These are phyloP conservation scores for Leistus spinibarbis DNA, from an alignment of 2,888 invertebrate genomes.

Conservation along the genomic window DNA sequence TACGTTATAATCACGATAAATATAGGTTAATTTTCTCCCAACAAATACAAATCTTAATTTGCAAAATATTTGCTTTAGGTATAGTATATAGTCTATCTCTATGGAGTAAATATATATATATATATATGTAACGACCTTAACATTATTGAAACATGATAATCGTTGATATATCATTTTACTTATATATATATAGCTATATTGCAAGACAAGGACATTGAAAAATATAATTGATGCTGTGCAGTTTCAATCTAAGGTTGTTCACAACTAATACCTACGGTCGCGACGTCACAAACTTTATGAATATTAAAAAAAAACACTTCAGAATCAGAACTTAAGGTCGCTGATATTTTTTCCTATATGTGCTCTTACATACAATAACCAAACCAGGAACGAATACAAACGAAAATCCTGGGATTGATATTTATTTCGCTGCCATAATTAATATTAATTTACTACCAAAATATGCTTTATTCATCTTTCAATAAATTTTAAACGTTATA, in stretches of 20 bases:
- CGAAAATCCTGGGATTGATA: too few relatives aligned
- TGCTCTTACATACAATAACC: not conserved
- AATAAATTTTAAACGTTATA: too few relatives aligned
- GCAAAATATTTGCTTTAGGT: too few relatives aligned
- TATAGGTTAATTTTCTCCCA: too few relatives aligned
- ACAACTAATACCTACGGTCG: not conserved
- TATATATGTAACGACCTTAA: not conserved
- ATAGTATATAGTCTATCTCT: not conserved
- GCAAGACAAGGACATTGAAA: not conserved
- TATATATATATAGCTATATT: not conserved
- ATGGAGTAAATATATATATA: not conserved
- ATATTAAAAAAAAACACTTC: not conserved
- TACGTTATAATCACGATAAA: too few relatives aligned
- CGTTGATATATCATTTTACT: not conserved
- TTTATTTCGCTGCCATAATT: too few relatives aligned
- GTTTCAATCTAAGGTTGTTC: not conserved
- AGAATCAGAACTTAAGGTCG: not conserved
- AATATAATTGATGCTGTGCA: not conserved
- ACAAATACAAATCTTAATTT: too few relatives aligned
- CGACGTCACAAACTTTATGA: not conserved
- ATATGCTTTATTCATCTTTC: too few relatives aligned
- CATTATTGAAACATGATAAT: not conserved
- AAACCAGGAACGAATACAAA: too few relatives aligned
- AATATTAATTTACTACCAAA: too few relatives aligned
- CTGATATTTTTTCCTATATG: not conserved